phyloP scores from a whole-genome alignment of 2,888 invertebrate genomes.

The Hipparchia semele region DNA sequence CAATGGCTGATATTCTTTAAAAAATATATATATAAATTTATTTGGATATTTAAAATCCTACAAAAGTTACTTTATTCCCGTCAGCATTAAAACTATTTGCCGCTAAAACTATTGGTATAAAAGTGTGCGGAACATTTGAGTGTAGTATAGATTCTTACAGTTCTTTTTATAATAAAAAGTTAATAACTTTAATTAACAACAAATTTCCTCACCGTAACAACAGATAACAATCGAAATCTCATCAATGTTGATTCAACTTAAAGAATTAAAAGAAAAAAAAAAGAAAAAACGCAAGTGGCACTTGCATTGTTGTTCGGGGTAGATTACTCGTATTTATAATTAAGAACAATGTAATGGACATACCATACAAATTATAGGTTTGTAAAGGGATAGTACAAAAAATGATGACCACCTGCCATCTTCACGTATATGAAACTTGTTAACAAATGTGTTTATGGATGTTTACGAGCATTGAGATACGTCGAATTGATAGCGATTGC shows the following conservation, averaged over 20 bases:
- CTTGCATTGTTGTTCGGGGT: slow-evolving; percentile 15
- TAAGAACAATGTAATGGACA: slow-evolving; percentile 12
- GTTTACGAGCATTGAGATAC: slow-evolving; percentile 7
- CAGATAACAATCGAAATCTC: slow-evolving; percentile 27
- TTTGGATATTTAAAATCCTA: no score
- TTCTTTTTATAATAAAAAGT: slow-evolving; percentile 15
- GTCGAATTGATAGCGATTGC: slow-evolving; percentile 10
- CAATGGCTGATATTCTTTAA: no score
- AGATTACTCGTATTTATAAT: slow-evolving; percentile 20
- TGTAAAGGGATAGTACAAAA: slow-evolving; percentile 21
- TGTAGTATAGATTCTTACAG: background rate
- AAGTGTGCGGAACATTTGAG: slow-evolving; percentile 1
- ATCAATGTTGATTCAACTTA: slow-evolving; percentile 19
- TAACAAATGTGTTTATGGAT: slow-evolving; percentile 17
- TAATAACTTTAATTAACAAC: slow-evolving; percentile 21
- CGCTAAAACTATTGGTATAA: background rate
- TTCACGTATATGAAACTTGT: slow-evolving; percentile 24
- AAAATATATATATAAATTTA: no score
- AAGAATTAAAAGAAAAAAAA: slow-evolving; percentile 10
- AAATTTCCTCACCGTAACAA: slow-evolving; percentile 13
- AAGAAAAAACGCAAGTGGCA: slow-evolving; percentile 1
- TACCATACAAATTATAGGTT: slow-evolving; percentile 14
- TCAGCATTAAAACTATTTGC: background rate
- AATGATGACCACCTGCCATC: slow-evolving; percentile 22
- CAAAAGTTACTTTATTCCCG: no score